Conservation (phyloP, 1,140 invertebrate genomes). For the Drosophila willistoni region DNA sequence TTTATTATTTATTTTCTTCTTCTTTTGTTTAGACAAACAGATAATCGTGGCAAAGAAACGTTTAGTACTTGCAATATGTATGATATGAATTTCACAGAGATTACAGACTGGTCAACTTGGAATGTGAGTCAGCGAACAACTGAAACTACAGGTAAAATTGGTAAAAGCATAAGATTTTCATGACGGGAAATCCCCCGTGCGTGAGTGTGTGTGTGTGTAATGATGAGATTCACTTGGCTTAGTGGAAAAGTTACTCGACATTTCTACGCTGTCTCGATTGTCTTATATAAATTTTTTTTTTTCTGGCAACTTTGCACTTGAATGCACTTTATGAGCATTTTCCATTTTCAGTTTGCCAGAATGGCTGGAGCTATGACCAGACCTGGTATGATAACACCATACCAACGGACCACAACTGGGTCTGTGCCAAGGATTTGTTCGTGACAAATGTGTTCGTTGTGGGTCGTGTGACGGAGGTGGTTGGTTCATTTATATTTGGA, state of each 20-base stretch:
- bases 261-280: constrained; percentile 4
- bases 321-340: constrained; percentile 67
- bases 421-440: constrained; percentile 84
- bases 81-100: constrained; percentile 71
- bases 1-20: not conserved
- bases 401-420: constrained; percentile 84
- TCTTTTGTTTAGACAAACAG: constrained; percentile 50
- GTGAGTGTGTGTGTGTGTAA: not conserved
- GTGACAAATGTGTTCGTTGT: constrained; percentile 84
- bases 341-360: constrained; percentile 81
- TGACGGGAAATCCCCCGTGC: too few species aligned
- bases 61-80: constrained; percentile 82
- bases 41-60: constrained; percentile 68
- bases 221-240: constrained; percentile 36
- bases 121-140: constrained; percentile 52
- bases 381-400: constrained; percentile 84
- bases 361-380: constrained; percentile 85
- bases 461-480: constrained; percentile 84
- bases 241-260: constrained; percentile 42
- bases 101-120: constrained; percentile 67
- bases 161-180: not conserved
- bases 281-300: constrained; percentile 53
- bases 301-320: constrained; percentile 71
- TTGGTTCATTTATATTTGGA: constrained; percentile 84
- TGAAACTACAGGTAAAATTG: constrained; percentile 63